These are phyloP conservation scores for Paramuricea clavata DNA, from an alignment of 92 coral and sea anemone species.

Conservation along the genomic window DNA sequence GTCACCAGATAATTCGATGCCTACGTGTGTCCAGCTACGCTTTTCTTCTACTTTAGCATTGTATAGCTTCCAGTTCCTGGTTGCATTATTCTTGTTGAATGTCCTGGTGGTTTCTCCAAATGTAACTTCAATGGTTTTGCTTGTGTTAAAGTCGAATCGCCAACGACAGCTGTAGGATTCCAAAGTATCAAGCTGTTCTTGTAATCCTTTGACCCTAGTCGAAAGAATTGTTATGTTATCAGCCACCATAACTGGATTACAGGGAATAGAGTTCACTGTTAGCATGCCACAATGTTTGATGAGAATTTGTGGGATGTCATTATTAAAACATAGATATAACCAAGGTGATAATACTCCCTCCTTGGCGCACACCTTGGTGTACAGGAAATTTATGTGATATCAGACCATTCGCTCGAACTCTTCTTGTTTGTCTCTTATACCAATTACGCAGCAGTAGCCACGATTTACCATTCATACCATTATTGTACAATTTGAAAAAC, in stretches of 20 bases:
- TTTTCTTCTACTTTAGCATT: background rate
- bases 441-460: background rate
- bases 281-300: background rate
- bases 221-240: background rate
- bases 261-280: background rate
- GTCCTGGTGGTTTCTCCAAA: background rate
- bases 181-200: background rate
- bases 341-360: background rate
- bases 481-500: background rate
- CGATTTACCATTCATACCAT: background rate
- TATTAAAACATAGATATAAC: background rate
- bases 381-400: background rate
- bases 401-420: background rate
- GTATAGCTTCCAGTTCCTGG: background rate
- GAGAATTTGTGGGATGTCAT: background rate
- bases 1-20: background rate
- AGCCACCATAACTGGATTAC: background rate
- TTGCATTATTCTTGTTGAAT: background rate
- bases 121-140: background rate
- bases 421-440: background rate
- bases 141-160: background rate
- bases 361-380: background rate
- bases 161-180: background rate
- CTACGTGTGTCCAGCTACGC: background rate
- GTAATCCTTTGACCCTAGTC: background rate